Evolutionary conservation across 2,113 vertebrate species (phyloP).

Genomic region (Actinemys pallida): DNA sequence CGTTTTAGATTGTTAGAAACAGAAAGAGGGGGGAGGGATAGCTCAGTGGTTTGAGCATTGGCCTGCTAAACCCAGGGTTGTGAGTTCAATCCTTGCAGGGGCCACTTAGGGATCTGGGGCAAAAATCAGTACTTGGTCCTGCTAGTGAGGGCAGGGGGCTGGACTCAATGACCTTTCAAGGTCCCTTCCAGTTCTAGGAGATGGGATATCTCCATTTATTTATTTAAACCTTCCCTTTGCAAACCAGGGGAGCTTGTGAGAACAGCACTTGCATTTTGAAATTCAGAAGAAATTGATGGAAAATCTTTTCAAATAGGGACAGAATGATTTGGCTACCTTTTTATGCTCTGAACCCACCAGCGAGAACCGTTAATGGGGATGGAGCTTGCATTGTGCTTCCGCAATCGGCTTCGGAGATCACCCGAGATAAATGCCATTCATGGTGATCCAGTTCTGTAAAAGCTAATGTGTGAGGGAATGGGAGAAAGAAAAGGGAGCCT

Average conservation of each 20-base stretch:
- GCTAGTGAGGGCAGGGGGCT: no score
- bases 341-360: not conserved
- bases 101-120: no score
- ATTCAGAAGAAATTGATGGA: conserved; percentile 4
- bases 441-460: conserved; percentile 32
- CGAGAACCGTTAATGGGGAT: conserved; percentile 39
- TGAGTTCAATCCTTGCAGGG: no score
- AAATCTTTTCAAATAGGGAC: conserved; percentile 52
- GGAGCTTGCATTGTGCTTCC: not conserved
- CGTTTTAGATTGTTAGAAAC: not conserved
- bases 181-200: no score
- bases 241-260: not conserved
- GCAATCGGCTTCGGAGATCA: conserved; percentile 50
- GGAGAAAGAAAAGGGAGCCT: conserved; percentile 23
- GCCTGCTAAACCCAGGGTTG: no score
- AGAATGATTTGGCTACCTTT: conserved; percentile 45
- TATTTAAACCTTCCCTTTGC: not conserved
- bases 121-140: no score
- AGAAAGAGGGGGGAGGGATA: no score
- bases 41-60: no score
- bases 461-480: conserved; percentile 9
- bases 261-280: conserved; percentile 47
- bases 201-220: no score
- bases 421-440: conserved; percentile 50
- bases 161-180: no score